Evolutionary conservation across 2,888 invertebrate species (phyloP), one percentile per base, ranked within the genome.

Genomic region (Cyclophora albipunctata): DNA sequence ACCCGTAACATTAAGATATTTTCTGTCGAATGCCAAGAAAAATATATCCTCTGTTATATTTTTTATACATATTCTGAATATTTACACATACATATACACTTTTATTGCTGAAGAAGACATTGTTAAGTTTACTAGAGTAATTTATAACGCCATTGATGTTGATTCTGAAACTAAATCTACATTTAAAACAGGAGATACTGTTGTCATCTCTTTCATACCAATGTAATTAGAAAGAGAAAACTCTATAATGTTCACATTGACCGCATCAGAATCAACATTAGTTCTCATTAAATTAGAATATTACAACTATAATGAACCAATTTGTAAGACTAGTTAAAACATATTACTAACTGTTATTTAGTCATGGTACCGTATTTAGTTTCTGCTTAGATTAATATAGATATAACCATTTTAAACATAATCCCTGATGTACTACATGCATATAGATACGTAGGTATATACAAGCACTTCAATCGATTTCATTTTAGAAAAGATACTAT

Each of bases 61-160:
- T 73, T 79, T 79, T 79, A 75, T 84, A 86, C 81, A 85, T 71
- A 73, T 67, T 77, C 79, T 69, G 64, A 73, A 73, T 87, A 87
- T 87, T 81, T 88, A 87, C 86, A 87, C 65, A 76, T 84, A 83
- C 74, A 73, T 83, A 84, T 62, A 63, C 71, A 71, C 48, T 64
- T 75, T 86, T 86, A 87, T 88, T 88, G 86, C 86, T 88, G 85
- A 80, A 81, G 78, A 80, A 84, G 79, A 81, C 75, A 66, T 74
- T 67, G 68, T 79, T 74, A 75, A 74, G 70, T 76, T 80, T 66
- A 69, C 75, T 83, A 80, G 70, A 73, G 68, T 75, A 71, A 76
- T 68, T 75, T 62, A 72, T 69, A 69, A 75, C 65, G 67, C 68
- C 73, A 71, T 70, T 67, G 67, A 70, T 69, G 74, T 20, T 20